Evolutionary conservation across 2,113 vertebrate genomes (phyloP), one percentile per base, ranked within the genome.

Genomic region (Phyllostomus hastatus): DNA sequence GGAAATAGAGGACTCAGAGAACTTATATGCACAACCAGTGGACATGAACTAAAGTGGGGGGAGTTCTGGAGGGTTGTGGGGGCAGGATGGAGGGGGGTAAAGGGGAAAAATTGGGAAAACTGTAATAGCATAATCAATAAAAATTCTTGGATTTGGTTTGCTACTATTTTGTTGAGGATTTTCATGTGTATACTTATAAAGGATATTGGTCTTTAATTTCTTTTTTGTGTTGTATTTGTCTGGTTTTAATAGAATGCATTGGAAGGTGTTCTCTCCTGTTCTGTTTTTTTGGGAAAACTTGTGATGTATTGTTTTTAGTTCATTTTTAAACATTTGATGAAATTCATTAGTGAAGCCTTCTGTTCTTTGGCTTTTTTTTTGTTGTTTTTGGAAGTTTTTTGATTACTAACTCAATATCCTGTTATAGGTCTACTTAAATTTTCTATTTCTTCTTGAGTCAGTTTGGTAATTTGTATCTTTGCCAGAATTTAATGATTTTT

Each of bases 131-230:
- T 54, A 54, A 54, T 54, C 52, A 54, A 20, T 54, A 54, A 54
- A 54, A 54, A 20, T 57, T 86, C 4, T 10, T 59, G 38, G 35
- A 41, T 80, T 88, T 80, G 61, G 64, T 70, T 87, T 88, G n/a
- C 41, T 89, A 33, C 14, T 64, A 43, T 95, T 92, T 95, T 81
- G 50, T 88, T 93, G 79, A 69, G 10, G 12, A 64, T 95, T 83
- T 70, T 52, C 35, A 85, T 26, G 24, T 85, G 24, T 84, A 1
- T 92, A 50, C 28, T 82, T 9, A 61, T 73, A 80, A 92, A 12
- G 52, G 28, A 54, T 80, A 66, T 85, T 69, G 41, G 35, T 50
- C 52, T 54, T 8, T 93, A 35, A 59, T 43, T 92, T 78, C 43
- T 64, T 43, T 46, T 52, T 35, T n/a, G 14, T 72, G 31, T 48